Evolutionary conservation across 53 echinoderm and acorn worm genomes (phyloP).

Genomic region (Paelopatides confundens): DNA sequence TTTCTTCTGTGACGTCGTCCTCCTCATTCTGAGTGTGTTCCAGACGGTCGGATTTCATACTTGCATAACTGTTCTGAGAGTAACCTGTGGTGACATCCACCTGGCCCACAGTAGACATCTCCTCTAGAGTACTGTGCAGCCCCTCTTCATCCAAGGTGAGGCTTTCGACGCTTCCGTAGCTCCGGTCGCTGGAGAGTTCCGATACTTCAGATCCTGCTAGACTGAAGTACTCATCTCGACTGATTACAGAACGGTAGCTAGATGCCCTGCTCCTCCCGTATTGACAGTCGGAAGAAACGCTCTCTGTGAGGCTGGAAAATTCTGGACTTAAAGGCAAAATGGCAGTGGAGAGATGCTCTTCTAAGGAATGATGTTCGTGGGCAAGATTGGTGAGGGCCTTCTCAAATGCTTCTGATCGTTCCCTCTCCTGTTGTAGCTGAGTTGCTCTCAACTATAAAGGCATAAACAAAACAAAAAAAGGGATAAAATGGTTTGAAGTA

Average conservation of each 20-base stretch:
- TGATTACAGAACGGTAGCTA: constrained; percentile 13
- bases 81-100: constrained; percentile 8
- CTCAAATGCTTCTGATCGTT: constrained; percentile 81
- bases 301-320: constrained; percentile 42
- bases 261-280: constrained; percentile 16
- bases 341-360: constrained; percentile 60
- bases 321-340: constrained; percentile 63
- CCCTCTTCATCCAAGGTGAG: constrained; percentile 8
- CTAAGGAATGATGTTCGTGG: constrained; percentile 89
- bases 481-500: no score
- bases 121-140: background rate
- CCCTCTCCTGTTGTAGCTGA: constrained; percentile 81
- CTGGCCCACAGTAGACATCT: constrained; percentile 8
- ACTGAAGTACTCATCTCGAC: constrained; percentile 53
- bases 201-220: background rate
- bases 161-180: background rate
- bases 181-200: constrained; percentile 5
- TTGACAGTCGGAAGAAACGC: background rate
- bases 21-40: constrained; percentile 26
- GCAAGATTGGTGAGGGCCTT: constrained; percentile 90
- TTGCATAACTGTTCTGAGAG: background rate
- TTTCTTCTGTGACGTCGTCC: constrained; percentile 26
- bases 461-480: background rate
- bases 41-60: constrained; percentile 61
- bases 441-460: constrained; percentile 80